These are phyloP conservation scores for Tetraneura akinire DNA, from an alignment of 1,140 invertebrate genomes.

Conservation along the genomic window DNA sequence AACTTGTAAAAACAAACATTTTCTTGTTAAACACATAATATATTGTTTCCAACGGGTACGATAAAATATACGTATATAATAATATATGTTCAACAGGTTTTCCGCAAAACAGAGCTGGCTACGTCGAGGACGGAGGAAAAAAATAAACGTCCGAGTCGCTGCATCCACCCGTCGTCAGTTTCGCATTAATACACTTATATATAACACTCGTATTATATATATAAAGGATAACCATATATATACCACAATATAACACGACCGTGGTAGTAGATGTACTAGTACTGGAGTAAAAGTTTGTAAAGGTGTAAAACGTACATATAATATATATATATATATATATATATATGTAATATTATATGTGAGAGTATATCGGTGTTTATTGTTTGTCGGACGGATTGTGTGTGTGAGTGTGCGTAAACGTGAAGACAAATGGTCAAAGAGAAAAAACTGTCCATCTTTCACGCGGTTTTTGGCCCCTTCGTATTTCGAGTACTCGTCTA, in stretches of 20 bases:
- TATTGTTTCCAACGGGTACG: too few relatives aligned
- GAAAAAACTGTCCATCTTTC: constrained; percentile 40
- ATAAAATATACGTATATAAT: too few relatives aligned
- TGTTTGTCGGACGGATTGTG: constrained; percentile 39
- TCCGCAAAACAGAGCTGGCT: neutral
- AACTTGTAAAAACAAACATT: constrained; percentile 3
- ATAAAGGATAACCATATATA: neutral
- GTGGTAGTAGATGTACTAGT: too few relatives aligned
- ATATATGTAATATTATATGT: too few relatives aligned
- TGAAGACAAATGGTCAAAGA: constrained; percentile 45
- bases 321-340: too few relatives aligned
- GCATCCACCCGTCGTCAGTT: neutral
- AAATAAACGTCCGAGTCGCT: neutral
- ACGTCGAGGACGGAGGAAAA: neutral
- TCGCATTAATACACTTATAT: too few relatives aligned
- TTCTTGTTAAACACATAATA: neutral
- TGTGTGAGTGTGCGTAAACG: too few relatives aligned
- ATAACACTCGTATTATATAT: neutral
- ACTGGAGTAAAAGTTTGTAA: constrained; percentile 5
- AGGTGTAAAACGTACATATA: neutral
- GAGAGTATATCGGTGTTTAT: neutral
- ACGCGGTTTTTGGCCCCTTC: constrained; percentile 24
- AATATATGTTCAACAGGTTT: constrained; percentile 15
- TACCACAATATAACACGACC: too few relatives aligned
- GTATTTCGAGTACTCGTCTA: neutral